phyloP scores from a whole-genome alignment of 2,888 invertebrate genomes.

The Lapara coniferarum region DNA sequence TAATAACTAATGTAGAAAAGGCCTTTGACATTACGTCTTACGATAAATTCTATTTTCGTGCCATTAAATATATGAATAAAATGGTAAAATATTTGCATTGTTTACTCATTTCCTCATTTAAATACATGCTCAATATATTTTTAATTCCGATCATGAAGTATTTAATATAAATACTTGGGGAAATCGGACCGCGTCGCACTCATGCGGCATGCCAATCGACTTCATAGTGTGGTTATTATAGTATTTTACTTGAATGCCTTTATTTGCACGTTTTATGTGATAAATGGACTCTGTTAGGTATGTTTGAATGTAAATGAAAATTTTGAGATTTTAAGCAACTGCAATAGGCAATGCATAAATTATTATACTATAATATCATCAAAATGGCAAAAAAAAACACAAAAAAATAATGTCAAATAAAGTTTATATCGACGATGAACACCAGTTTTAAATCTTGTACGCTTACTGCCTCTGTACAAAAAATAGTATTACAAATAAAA shows the following conservation, averaged over 20 bases:
- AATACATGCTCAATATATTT: constrained; percentile 37
- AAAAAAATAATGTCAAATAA: no score
- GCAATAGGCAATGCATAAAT: neutral
- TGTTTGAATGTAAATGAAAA: constrained; percentile 24
- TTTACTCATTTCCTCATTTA: constrained; percentile 36
- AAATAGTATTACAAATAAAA: no score
- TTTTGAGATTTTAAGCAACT: neutral
- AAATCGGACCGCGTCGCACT: constrained; percentile 41
- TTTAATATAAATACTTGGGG: constrained; percentile 52
- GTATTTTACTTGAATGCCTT: constrained; percentile 39
- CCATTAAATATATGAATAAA: no score
- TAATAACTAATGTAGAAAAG: neutral
- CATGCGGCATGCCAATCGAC: constrained; percentile 49
- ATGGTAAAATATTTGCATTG: constrained; percentile 21
- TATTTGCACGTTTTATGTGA: constrained; percentile 44
- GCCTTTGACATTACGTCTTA: neutral
- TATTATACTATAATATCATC: no score
- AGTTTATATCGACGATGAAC: no score
- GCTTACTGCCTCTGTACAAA: no score
- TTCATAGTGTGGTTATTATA: constrained; percentile 49
- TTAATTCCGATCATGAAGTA: constrained; percentile 50
- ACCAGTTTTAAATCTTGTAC: no score
- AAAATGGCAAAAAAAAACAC: no score
- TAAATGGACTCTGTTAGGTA: constrained; percentile 39
- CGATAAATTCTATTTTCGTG: neutral